These are phyloP conservation scores for Sebastes steindachneri DNA, from an alignment of 2,797 vertebrate genomes.

Conservation along the genomic window DNA sequence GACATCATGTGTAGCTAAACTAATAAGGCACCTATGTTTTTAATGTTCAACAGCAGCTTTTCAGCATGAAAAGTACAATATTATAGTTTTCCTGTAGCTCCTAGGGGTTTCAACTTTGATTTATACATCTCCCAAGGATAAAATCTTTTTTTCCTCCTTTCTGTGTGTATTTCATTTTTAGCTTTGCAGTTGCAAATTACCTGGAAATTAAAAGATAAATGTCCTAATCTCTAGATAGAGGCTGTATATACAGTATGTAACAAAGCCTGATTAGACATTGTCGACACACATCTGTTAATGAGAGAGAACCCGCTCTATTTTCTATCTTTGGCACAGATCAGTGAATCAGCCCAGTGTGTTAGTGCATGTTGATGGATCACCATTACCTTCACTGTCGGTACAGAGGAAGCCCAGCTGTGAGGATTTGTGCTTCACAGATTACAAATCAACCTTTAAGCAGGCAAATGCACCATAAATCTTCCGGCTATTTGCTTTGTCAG, in stretches of 20 bases:
- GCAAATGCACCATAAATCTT: neutral
- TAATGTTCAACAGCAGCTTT: neutral
- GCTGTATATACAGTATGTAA: neutral
- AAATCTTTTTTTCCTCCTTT: neutral
- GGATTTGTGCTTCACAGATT: constrained; percentile 10
- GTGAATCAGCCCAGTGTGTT: neutral
- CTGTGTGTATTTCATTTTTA: constrained; percentile 1
- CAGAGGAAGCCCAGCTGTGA: neutral
- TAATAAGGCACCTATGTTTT: neutral
- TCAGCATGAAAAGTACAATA: neutral
- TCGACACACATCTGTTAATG: constrained; percentile 16
- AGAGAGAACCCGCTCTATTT: constrained; percentile 17
- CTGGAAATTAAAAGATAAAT: neutral
- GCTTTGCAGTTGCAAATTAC: neutral
- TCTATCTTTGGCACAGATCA: constrained; percentile 8
- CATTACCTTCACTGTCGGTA: neutral
- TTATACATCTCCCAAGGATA: neutral
- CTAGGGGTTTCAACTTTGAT: neutral
- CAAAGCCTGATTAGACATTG: constrained; percentile 1
- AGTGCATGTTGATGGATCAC: constrained; percentile 21
- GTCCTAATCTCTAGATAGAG: neutral
- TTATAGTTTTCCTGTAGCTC: accelerated
- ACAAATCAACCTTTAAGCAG: constrained; percentile 27
- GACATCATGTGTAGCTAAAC: too few relatives aligned
- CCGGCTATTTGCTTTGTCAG: neutral